These are phyloP conservation scores for Mastacembelus armatus DNA, from an alignment of 2,797 vertebrate genomes.

Conservation along the genomic window DNA sequence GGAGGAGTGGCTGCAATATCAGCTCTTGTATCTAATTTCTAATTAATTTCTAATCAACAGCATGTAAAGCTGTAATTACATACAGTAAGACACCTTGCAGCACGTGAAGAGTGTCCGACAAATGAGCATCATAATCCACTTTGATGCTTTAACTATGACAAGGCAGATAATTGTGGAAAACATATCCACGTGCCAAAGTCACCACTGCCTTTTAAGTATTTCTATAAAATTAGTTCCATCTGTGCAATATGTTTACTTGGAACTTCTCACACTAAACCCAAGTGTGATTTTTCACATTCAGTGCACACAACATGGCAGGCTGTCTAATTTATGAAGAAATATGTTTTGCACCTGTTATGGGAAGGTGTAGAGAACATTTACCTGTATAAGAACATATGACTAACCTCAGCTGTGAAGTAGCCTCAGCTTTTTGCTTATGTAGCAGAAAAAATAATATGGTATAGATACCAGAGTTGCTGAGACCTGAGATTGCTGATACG, in stretches of 20 bases:
- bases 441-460: too few species aligned
- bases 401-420: slow-evolving; percentile 3
- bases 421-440: slow-evolving; percentile 2
- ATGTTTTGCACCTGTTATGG: slow-evolving; percentile 42
- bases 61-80: slow-evolving; percentile 29
- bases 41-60: slow-evolving; percentile 15
- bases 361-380: slow-evolving; percentile 12
- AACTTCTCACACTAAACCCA: slow-evolving; percentile 1
- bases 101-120: slow-evolving; percentile 2
- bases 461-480: neutral
- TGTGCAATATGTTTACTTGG: slow-evolving; percentile 7
- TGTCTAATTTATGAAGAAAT: slow-evolving; percentile 54
- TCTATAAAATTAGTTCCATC: neutral
- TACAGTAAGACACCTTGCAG: slow-evolving; percentile 21
- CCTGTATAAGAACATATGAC: slow-evolving; percentile 18
- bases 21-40: slow-evolving; percentile 51
- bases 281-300: slow-evolving; percentile 40
- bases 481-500: neutral
- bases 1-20: slow-evolving; percentile 48
- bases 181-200: neutral
- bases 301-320: slow-evolving; percentile 27
- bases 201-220: neutral
- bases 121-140: slow-evolving; percentile 5
- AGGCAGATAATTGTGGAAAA: neutral
- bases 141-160: neutral